phyloP scores from a whole-genome alignment of 2,113 vertebrate species.

The Campylomormyrus numenius region DNA sequence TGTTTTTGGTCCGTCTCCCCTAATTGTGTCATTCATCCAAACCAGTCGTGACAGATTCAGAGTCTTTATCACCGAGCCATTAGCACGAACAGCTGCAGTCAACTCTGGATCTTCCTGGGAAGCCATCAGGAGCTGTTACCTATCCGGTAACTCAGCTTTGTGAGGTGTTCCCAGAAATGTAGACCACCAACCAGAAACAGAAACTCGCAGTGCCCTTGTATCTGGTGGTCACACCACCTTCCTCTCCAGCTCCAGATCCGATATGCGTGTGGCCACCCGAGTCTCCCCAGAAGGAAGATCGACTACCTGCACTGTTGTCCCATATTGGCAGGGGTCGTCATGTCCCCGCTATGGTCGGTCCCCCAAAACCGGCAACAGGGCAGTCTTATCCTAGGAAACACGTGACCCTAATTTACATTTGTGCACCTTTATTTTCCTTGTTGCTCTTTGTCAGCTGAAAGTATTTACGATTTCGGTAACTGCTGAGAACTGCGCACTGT shows the following conservation, averaged over 20 bases:
- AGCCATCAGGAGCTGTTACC: not conserved
- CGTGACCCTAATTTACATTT: not conserved
- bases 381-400: not conserved
- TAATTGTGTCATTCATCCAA: not conserved
- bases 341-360: not conserved
- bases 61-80: not conserved
- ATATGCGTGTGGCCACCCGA: not conserved
- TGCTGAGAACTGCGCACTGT: not conserved
- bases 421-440: not conserved
- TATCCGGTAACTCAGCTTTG: not conserved
- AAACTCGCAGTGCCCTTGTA: not conserved
- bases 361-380: not conserved
- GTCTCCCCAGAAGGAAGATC: not conserved
- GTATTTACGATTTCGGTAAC: not conserved
- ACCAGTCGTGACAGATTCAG: not conserved
- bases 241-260: not conserved
- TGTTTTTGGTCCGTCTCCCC: not conserved
- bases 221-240: not conserved
- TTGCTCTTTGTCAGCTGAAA: not conserved
- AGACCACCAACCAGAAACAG: not conserved
- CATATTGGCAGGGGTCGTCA: not conserved
- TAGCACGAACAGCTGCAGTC: not conserved
- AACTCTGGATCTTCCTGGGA: not conserved
- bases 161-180: not conserved
- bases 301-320: not conserved